phyloP scores from a whole-genome alignment of 1,140 invertebrate species.

The Drosophila obscura region DNA sequence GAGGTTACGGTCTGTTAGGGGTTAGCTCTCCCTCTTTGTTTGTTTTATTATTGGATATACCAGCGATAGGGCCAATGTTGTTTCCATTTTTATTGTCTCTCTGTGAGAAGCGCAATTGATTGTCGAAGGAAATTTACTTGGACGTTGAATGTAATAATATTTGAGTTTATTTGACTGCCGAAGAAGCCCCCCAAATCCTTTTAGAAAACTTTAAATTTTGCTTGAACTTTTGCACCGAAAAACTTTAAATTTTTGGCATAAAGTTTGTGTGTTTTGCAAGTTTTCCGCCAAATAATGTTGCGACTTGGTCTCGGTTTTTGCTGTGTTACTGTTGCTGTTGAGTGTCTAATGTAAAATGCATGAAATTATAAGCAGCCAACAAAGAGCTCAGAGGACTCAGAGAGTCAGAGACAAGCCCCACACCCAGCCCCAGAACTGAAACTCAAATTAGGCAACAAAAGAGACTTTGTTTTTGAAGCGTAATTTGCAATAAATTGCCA shows the following conservation, averaged over 20 bases:
- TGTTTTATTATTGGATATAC: slow-evolving; percentile 42
- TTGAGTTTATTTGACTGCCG: no score
- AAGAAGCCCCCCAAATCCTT: slow-evolving; percentile 4
- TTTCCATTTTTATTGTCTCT: slow-evolving; percentile 26
- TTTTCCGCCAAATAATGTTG: slow-evolving; percentile 26
- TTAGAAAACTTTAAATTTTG: slow-evolving; percentile 41
- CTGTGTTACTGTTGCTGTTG: slow-evolving; percentile 30
- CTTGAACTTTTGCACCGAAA: slow-evolving; percentile 21
- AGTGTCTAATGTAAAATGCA: slow-evolving; percentile 65
- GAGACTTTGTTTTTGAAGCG: slow-evolving; percentile 76
- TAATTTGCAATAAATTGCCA: slow-evolving; percentile 82
- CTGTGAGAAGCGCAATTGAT: slow-evolving; percentile 22
- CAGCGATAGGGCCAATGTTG: slow-evolving; percentile 14
- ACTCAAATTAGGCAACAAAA: slow-evolving; percentile 70
- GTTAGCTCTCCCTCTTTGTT: not conserved
- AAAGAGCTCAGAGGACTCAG: not conserved
- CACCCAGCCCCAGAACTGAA: slow-evolving; percentile 21
- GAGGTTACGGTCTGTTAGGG: slow-evolving; percentile 35
- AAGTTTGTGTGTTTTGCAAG: no score
- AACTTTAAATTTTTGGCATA: no score
- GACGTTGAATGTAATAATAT: not conserved
- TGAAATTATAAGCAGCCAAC: slow-evolving; percentile 49
- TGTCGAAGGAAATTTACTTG: slow-evolving; percentile 2
- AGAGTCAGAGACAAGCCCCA: not conserved
- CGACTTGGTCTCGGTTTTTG: slow-evolving; percentile 13